Evolutionary conservation across 2,888 invertebrate species (phyloP).

Genomic region (Sylvicola cinctus): DNA sequence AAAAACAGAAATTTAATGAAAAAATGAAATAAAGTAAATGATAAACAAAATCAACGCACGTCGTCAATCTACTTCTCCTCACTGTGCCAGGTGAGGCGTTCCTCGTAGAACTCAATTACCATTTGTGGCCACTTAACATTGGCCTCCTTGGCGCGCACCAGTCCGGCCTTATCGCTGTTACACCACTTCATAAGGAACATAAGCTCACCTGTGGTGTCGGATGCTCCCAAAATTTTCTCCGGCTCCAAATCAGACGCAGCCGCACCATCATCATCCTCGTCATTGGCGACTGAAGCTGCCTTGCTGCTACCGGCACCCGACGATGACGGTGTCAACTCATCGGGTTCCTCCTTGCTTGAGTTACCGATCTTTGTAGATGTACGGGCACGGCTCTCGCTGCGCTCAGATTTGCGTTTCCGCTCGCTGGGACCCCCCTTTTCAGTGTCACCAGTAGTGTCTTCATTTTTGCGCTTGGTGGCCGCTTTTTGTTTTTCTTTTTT

Average conservation of each 20-base stretch:
- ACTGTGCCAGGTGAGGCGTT: conserved; percentile 85
- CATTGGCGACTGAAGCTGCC: conserved; percentile 1
- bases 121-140: conserved; percentile 85
- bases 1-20: no score
- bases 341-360: not conserved
- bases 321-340: conserved; percentile 1
- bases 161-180: conserved; percentile 83
- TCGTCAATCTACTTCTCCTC: no score
- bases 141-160: conserved; percentile 79
- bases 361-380: conserved; percentile 1
- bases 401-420: no score
- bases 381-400: no score
- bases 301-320: not conserved
- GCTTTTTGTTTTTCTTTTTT: no score
- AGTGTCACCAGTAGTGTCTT: conserved; percentile 5
- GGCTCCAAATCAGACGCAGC: conserved; percentile 48
- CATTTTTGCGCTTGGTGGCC: conserved; percentile 1
- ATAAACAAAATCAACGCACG: no score
- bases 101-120: conserved; percentile 91
- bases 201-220: conserved; percentile 49
- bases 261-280: conserved; percentile 13
- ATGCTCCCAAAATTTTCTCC: conserved; percentile 69
- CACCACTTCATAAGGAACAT: conserved; percentile 93
- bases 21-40: no score
- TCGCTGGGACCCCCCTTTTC: no score